These are phyloP conservation scores for Drosophila funebris DNA, from an alignment of 1,140 invertebrate genomes.

Conservation along the genomic window DNA sequence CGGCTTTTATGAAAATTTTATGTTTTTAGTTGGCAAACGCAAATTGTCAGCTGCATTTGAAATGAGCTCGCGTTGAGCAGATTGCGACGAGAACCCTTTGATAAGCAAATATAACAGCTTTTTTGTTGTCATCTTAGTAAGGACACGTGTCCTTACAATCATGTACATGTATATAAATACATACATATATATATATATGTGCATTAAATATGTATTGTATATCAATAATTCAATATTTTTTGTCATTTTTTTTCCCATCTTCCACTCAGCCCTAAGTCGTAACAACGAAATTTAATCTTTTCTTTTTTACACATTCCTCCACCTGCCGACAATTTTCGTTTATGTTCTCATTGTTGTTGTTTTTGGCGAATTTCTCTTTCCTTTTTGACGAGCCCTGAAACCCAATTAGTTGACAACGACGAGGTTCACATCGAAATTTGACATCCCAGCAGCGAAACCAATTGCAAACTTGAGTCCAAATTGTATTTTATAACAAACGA, in stretches of 20 bases:
- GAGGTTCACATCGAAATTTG: slow-evolving; percentile 60
- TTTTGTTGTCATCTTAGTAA: slow-evolving; percentile 21
- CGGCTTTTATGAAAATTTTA: slow-evolving; percentile 48
- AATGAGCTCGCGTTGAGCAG: slow-evolving; percentile 37
- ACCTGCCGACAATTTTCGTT: slow-evolving; percentile 52
- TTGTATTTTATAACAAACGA: slow-evolving; percentile 65
- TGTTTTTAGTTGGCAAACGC: slow-evolving; percentile 39
- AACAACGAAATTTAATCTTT: slow-evolving; percentile 82
- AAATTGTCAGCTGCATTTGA: slow-evolving; percentile 63
- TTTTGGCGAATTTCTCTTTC: slow-evolving; percentile 4
- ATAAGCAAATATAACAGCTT: slow-evolving; percentile 33
- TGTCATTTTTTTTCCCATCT: slow-evolving; percentile 58
- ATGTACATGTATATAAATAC: not conserved
- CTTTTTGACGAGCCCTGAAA: slow-evolving; percentile 61
- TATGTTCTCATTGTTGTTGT: not conserved
- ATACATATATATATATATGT: not conserved
- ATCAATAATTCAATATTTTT: slow-evolving; percentile 82
- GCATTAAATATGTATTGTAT: slow-evolving; percentile 66
- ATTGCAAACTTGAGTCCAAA: slow-evolving; percentile 67
- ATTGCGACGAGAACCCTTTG: slow-evolving; percentile 43
- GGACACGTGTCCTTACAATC: not conserved
- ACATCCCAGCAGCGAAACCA: slow-evolving; percentile 46
- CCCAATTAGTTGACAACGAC: slow-evolving; percentile 71
- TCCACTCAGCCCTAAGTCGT: slow-evolving; percentile 55
- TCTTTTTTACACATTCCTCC: slow-evolving; percentile 37